Base-by-base conservation (phyloP, 2,113 vertebrate species). In the Zapus hudsonius region DNA sequence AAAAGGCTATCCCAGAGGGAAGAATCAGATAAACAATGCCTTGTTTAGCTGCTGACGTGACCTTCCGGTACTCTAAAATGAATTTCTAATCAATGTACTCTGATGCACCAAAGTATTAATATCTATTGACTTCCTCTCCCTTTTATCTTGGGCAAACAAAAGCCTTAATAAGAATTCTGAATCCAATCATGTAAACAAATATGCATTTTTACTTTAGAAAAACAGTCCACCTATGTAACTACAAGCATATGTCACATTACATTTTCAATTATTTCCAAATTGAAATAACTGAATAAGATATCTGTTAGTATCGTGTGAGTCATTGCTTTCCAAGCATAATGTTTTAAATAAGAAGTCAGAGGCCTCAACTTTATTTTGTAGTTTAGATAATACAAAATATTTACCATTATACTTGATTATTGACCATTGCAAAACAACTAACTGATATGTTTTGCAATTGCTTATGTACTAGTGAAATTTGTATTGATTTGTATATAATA, bases 161-260 rank as follows among this genome's bases (percentile, higher is more conserved):
- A 78, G 52, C 20, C 15, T 76, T 87, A 29, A n/a, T 84, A 67
- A 92, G 63, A 67, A 74, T 84, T 38, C 94, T 33, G 27, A 3
- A 22, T 73, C 4, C 52, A 84, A 20, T 74, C 19, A 88, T 76
- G 33, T 33, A 88, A 94, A 87, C 23, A 89, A 79, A 85, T 44
- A 67, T 19, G 29, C 52, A 52, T 52, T 52, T 52, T 52, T 52
- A 52, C 52, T 52, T 52, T 52, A 52, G 52, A 47, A 47, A n/a
- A 47, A 52, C 16, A 52, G 52, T 20, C 47, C 63, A 73, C 44
- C 23, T 92, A 94, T 81, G 12, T 89, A 96, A 96, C 92, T 95
- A 74, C 17, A 84, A 31, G 63, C 25, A 75, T 72, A 85, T 19
- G 84, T 87, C 31, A 89, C 27, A 75, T 64, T 76, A 12, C 36